These are phyloP conservation scores for Philaethria dido DNA, from an alignment of 2,888 invertebrate genomes.

Conservation along the genomic window DNA sequence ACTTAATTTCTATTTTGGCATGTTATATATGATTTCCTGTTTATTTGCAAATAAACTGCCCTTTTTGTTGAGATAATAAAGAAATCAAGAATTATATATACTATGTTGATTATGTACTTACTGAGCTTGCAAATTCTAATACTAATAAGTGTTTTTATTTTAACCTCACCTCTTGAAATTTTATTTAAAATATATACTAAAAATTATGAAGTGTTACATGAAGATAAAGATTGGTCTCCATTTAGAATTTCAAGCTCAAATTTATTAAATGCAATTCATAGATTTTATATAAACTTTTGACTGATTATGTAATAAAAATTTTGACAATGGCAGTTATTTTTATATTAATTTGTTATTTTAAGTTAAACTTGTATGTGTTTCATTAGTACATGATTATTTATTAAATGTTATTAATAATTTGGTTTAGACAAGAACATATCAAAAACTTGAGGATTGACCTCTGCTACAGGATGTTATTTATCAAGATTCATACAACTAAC, in stretches of 20 bases:
- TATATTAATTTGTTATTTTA: conserved; percentile 2
- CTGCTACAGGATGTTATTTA: conserved; percentile 40
- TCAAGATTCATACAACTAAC: conserved; percentile 28
- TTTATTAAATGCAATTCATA: conserved; percentile 14
- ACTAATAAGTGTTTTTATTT: conserved; percentile 17
- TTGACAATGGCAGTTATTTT: conserved; percentile 33
- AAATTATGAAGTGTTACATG: neutral
- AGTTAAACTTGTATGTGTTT: conserved; percentile 18
- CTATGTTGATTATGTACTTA: conserved; percentile 47
- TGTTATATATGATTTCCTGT: conserved; percentile 94
- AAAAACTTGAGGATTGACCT: conserved; percentile 28
- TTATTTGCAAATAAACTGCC: conserved; percentile 87
- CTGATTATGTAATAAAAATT: conserved; percentile 27
- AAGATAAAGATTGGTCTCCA: neutral
- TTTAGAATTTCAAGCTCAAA: conserved; percentile 13
- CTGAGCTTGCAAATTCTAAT: conserved; percentile 46
- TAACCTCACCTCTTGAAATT: neutral
- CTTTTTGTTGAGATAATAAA: conserved; percentile 70
- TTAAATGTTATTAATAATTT: conserved; percentile 2
- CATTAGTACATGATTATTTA: conserved; percentile 9
- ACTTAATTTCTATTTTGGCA: conserved; percentile 95
- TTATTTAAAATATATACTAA: neutral
- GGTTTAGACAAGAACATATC: conserved; percentile 31
- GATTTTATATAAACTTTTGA: conserved; percentile 7
- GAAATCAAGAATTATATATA: neutral